These are phyloP conservation scores for Ophion obscuratus DNA, from an alignment of 2,888 invertebrate genomes.

Conservation along the genomic window DNA sequence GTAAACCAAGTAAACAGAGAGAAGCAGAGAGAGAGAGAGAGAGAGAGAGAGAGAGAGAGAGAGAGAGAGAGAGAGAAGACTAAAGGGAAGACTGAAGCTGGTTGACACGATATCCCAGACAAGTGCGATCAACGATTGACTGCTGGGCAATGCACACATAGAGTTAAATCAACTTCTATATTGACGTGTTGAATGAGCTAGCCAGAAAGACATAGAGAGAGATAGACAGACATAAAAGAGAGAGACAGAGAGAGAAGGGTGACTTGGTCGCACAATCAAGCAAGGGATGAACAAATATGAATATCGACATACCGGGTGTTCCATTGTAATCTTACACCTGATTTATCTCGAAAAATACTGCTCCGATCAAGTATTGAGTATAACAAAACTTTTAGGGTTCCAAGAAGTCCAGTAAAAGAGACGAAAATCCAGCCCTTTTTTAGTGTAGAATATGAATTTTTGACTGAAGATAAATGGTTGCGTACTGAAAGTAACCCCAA, in stretches of 20 bases:
- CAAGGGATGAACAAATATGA: constrained; percentile 21
- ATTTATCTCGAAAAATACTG: too few relatives aligned
- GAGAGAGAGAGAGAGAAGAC: not conserved
- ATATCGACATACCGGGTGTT: not conserved
- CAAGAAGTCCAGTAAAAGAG: too few relatives aligned
- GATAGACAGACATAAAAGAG: too few relatives aligned
- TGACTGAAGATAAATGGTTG: too few relatives aligned
- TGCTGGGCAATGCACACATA: constrained; percentile 30
- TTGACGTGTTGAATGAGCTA: constrained; percentile 42
- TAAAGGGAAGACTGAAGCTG: constrained; percentile 7
- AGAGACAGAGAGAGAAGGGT: too few relatives aligned
- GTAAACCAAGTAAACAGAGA: not conserved
- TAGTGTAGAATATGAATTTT: too few relatives aligned
- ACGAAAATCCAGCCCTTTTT: too few relatives aligned
- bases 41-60: constrained; percentile 8
- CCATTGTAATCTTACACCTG: too few relatives aligned
- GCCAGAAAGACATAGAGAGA: not conserved
- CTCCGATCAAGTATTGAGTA: too few relatives aligned
- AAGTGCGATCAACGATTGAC: constrained; percentile 56
- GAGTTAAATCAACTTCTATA: constrained; percentile 21
- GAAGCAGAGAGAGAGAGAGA: not conserved
- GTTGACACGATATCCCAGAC: constrained; percentile 37
- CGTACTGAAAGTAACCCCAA: too few relatives aligned
- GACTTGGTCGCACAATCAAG: constrained; percentile 15
- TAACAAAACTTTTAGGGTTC: too few relatives aligned